phyloP scores from a whole-genome alignment of 2,888 invertebrate genomes.

The Sipha maydis region DNA sequence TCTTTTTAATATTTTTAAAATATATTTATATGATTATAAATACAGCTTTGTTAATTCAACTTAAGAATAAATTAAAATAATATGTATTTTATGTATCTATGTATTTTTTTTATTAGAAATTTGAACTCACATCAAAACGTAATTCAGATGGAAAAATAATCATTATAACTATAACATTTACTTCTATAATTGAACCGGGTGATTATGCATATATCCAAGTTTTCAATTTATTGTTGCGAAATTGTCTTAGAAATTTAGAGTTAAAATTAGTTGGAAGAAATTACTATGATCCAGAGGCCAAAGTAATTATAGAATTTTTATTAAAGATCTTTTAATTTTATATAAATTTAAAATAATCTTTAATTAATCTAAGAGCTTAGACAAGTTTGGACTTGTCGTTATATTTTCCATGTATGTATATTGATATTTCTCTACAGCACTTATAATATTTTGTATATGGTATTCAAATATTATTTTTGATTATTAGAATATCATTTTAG shows the following conservation, averaged over 20 bases:
- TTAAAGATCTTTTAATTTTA: background rate
- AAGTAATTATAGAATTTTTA: slow-evolving; percentile 69
- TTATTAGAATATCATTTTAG: background rate
- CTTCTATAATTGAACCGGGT: slow-evolving; percentile 74
- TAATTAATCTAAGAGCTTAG: background rate
- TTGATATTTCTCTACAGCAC: background rate
- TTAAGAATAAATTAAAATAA: background rate
- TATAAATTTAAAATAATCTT: background rate
- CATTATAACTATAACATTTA: slow-evolving; percentile 68
- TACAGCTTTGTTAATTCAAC: background rate
- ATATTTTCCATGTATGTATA: background rate
- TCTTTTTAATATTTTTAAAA: slow-evolving; percentile 66
- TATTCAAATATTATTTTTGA: background rate
- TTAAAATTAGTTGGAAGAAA: slow-evolving; percentile 79
- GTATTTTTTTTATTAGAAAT: background rate
- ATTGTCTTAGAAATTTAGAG: slow-evolving; percentile 74
- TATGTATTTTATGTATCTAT: too few relatives aligned
- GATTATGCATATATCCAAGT: slow-evolving; percentile 80
- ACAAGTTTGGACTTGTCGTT: background rate
- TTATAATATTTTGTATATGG: background rate
- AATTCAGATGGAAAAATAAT: background rate
- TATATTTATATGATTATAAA: background rate
- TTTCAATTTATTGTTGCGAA: slow-evolving; percentile 81
- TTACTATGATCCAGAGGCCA: slow-evolving; percentile 77
- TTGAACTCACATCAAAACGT: slow-evolving; percentile 50